Conservation (phyloP, 2,797 vertebrate species). For the Corythornis leucogaster region DNA sequence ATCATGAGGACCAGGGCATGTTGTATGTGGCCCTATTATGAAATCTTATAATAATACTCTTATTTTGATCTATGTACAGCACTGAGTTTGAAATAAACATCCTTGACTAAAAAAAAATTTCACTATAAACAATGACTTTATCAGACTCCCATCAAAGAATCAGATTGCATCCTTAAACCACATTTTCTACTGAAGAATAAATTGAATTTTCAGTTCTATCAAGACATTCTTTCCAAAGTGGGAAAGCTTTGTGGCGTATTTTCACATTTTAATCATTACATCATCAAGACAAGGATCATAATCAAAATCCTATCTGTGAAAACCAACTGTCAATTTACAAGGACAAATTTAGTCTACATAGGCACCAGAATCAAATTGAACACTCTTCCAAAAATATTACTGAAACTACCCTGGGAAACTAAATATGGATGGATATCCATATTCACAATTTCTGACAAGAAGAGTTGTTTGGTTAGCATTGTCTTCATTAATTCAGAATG, state of each 20-base stretch:
- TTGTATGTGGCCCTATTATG: rapidly evolving
- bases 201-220: not conserved
- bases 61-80: not conserved
- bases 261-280: not conserved
- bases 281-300: not conserved
- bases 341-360: not conserved
- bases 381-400: not conserved
- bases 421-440: not conserved
- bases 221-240: not conserved
- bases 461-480: rapidly evolving
- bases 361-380: not conserved
- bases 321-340: not conserved
- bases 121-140: not conserved
- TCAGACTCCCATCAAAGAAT: not conserved
- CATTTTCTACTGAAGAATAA: not conserved
- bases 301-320: slow-evolving; percentile 11
- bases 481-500: not conserved
- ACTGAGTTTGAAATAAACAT: not conserved
- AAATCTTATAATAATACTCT: not conserved
- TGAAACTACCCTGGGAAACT: not conserved
- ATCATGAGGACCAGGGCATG: not conserved
- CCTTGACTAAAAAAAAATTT: not conserved
- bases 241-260: not conserved
- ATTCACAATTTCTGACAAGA: not conserved
- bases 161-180: not conserved